Percentiles rank a stretch among this genome's conserved stretches.
These are phyloP conservation scores for Echinops telfairi DNA, from an alignment of 2,113 vertebrate genomes.

Conservation along the genomic window DNA sequence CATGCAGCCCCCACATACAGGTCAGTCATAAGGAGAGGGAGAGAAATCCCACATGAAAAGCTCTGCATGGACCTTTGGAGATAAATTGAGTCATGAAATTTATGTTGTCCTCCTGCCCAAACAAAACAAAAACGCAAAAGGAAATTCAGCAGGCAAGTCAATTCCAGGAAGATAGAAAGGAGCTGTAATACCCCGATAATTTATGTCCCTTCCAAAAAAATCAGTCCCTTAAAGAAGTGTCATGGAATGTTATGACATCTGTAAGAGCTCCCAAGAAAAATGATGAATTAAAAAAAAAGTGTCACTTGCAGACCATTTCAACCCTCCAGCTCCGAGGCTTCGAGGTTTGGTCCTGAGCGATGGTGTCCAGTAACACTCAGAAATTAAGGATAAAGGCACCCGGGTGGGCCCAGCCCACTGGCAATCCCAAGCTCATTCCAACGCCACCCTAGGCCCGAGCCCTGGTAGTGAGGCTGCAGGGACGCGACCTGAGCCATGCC, in stretches of 20 bases:
- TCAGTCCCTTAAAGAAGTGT: too few relatives aligned
- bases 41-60: neutral
- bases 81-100: neutral
- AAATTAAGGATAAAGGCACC: neutral
- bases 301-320: too few relatives aligned
- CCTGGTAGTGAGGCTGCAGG: neutral
- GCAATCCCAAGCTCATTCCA: neutral
- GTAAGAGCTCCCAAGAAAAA: too few relatives aligned
- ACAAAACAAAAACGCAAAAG: neutral
- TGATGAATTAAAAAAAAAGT: too few relatives aligned
- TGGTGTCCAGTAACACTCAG: neutral
- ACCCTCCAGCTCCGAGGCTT: too few relatives aligned
- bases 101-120: neutral
- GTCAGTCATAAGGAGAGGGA: neutral
- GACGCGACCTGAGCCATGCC: rapidly evolving
- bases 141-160: neutral
- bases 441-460: too few relatives aligned
- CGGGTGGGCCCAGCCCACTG: neutral
- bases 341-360: too few relatives aligned
- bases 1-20: too few relatives aligned
- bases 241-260: too few relatives aligned
- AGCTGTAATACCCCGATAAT: too few relatives aligned
- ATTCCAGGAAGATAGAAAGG: too few relatives aligned
- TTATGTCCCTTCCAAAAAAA: too few relatives aligned
- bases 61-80: rapidly evolving